Conservation (phyloP, 2,797 vertebrate species). For the Erethizon dorsatum region DNA sequence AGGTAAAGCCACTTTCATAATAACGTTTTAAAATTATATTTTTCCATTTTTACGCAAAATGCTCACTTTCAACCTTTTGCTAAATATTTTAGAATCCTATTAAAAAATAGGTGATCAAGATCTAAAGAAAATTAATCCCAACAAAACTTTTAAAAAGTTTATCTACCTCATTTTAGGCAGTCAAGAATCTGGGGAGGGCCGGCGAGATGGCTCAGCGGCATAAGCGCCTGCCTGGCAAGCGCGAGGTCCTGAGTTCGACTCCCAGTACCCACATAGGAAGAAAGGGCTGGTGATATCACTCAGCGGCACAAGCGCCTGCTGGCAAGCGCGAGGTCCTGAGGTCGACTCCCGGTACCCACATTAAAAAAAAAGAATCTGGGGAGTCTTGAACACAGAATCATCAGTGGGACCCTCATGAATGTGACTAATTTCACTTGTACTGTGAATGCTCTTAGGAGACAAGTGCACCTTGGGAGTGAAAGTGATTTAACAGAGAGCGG, state of each 20-base stretch:
- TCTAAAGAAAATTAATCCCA: constrained; percentile 74
- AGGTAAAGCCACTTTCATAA: constrained; percentile 77
- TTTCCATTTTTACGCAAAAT: constrained; percentile 73
- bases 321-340: too few relatives aligned
- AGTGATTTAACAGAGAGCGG: constrained; percentile 26
- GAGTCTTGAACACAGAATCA: constrained; percentile 53
- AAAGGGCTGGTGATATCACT: too few relatives aligned
- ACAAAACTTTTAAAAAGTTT: constrained; percentile 60
- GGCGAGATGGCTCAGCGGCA: too few relatives aligned
- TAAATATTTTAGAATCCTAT: constrained; percentile 81
- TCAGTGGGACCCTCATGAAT: constrained; percentile 71
- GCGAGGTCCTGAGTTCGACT: too few relatives aligned
- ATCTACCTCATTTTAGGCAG: constrained; percentile 88
- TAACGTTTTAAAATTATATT: constrained; percentile 79
- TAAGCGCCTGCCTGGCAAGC: too few relatives aligned
- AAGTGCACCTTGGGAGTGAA: constrained; percentile 62
- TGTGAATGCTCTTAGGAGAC: constrained; percentile 67
- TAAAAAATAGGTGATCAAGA: background rate
- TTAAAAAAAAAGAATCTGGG: background rate
- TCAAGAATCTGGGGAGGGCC: background rate
- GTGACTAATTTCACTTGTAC: constrained; percentile 66
- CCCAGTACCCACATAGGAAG: too few relatives aligned
- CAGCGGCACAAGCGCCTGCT: too few relatives aligned
- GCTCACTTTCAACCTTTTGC: constrained; percentile 76
- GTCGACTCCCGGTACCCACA: too few relatives aligned